Conservation (phyloP, 1,140 invertebrate genomes). For the Drosophila albomicans region DNA sequence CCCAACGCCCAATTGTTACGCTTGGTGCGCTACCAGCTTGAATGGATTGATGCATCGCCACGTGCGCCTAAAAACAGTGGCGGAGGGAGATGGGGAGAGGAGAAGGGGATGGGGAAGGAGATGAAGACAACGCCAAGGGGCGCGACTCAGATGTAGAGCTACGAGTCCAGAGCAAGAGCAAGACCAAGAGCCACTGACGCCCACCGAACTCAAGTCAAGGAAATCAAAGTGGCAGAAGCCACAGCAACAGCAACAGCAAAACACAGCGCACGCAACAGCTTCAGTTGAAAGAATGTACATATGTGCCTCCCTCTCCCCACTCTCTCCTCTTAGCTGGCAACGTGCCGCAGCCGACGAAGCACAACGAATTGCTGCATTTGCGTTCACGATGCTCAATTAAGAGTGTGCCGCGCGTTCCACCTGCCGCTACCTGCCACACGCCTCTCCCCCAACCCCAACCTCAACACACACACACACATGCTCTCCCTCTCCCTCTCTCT, state of each 20-base stretch:
- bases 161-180: too few species aligned
- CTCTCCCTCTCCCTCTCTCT: not conserved
- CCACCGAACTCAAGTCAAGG: slow-evolving; percentile 20
- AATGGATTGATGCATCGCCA: slow-evolving; percentile 33
- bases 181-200: slow-evolving; percentile 17
- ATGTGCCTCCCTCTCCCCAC: not conserved
- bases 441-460: not conserved
- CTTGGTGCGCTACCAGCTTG: slow-evolving; percentile 32
- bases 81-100: not conserved
- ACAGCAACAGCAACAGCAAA: too few species aligned
- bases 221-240: slow-evolving; percentile 23
- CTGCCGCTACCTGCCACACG: not conserved
- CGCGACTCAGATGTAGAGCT: too few species aligned
- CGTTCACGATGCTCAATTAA: slow-evolving; percentile 65
- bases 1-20: slow-evolving; percentile 56
- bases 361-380: slow-evolving; percentile 75
- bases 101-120: too few species aligned
- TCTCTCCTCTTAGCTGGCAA: too few species aligned
- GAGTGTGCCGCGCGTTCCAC: slow-evolving; percentile 29
- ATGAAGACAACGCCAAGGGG: too few species aligned
- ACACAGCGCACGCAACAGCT: slow-evolving; percentile 38
- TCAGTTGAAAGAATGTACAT: slow-evolving; percentile 21
- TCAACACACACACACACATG: too few species aligned
- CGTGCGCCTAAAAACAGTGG: slow-evolving; percentile 32
- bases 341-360: slow-evolving; percentile 65